A percentile compares a stretch with the other conserved stretches of the same genome.
These are phyloP conservation scores for Nasonia giraulti DNA, from an alignment of 1,140 invertebrate genomes.

Conservation along the genomic window DNA sequence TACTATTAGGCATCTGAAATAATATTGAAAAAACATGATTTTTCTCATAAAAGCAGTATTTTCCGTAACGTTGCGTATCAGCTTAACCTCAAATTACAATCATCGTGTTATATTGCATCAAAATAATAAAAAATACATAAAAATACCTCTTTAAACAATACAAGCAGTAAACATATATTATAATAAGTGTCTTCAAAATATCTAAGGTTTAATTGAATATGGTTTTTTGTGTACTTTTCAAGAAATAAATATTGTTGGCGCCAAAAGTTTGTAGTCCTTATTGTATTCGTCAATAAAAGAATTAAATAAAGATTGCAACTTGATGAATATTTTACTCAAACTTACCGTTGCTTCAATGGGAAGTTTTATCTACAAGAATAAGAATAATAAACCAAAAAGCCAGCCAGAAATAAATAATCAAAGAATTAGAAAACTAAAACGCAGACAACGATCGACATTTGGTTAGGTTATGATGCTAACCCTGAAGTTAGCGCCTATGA, in stretches of 20 bases:
- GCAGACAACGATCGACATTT: too few relatives aligned
- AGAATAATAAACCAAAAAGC: too few relatives aligned
- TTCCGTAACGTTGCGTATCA: neutral
- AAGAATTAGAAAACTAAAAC: too few relatives aligned
- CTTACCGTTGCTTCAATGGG: neutral
- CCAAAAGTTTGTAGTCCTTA: neutral
- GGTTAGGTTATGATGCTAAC: too few relatives aligned
- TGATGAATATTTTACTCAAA: neutral
- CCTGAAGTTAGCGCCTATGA: too few relatives aligned
- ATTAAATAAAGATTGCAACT: neutral
- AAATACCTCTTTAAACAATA: neutral
- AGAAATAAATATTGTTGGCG: slow-evolving; percentile 3
- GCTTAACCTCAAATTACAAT: neutral
- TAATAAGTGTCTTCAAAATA: neutral
- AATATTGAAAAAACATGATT: slow-evolving; percentile 3
- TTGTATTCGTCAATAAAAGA: too few relatives aligned
- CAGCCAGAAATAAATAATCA: too few relatives aligned
- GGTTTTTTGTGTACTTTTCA: neutral
- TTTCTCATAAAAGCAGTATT: neutral
- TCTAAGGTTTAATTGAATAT: neutral
- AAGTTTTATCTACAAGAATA: too few relatives aligned
- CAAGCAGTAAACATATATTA: neutral
- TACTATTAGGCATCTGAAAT: slow-evolving; percentile 66
- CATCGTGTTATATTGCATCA: neutral
- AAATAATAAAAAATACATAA: neutral